Conservation (phyloP, 1,140 invertebrate genomes). For the Trachymyrmex septentrionalis region DNA sequence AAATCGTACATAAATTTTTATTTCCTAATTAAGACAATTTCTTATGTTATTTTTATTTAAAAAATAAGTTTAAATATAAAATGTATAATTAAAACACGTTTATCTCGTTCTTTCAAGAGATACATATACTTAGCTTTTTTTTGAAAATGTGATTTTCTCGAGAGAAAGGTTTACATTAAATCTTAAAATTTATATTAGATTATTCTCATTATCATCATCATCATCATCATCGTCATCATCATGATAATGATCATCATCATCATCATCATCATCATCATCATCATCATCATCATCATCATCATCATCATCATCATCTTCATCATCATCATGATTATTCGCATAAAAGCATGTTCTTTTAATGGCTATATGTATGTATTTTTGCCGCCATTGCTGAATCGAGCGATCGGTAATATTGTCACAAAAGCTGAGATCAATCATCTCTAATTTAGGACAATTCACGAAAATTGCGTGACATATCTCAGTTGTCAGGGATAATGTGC, state of each 20-base stretch:
- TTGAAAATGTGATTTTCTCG: not conserved
- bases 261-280: too few species aligned
- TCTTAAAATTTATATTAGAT: not conserved
- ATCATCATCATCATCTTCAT: too few species aligned
- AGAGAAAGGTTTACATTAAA: not conserved
- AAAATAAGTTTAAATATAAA: slow-evolving; percentile 12
- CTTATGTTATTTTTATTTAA: not conserved
- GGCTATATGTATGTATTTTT: slow-evolving; percentile 88
- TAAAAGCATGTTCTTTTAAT: too few species aligned
- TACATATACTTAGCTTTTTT: not conserved
- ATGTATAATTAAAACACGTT: not conserved
- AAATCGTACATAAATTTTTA: not conserved
- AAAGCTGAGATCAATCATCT: slow-evolving; percentile 94
- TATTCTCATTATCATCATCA: too few species aligned
- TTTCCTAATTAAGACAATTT: not conserved
- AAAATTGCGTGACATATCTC: slow-evolving; percentile 90
- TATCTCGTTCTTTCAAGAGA: not conserved
- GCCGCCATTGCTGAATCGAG: slow-evolving; percentile 89
- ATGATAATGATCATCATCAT: too few species aligned
- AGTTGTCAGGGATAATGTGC: slow-evolving; percentile 91
- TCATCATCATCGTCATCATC: too few species aligned
- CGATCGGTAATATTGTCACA: slow-evolving; percentile 92
- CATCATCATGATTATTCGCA: too few species aligned
- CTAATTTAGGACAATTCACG: slow-evolving; percentile 87
- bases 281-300: too few species aligned